Percentiles rank a stretch among this genome's conserved stretches.
Conservation (phyloP, 2,797 vertebrate genomes). For the Cossypha polioptera region DNA sequence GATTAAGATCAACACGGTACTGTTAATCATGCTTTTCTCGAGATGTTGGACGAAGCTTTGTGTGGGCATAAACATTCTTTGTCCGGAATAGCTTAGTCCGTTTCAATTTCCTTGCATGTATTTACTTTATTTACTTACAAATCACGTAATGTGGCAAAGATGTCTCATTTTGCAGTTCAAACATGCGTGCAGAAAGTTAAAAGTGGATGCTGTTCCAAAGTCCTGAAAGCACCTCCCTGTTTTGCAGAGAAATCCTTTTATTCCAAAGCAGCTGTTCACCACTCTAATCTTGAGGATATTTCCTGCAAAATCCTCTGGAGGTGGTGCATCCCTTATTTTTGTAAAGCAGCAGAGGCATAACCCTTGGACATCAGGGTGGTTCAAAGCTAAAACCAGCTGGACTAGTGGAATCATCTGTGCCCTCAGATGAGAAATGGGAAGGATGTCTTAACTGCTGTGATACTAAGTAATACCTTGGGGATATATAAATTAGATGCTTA, state of each 20-base stretch:
- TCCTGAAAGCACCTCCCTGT: not conserved
- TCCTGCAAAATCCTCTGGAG: not conserved
- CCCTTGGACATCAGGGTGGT: not conserved
- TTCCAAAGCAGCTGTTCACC: not conserved
- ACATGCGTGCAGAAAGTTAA: not conserved
- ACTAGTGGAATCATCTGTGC: not conserved
- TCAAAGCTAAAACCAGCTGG: not conserved
- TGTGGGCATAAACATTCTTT: not conserved
- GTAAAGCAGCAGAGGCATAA: not conserved
- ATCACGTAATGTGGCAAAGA: not conserved
- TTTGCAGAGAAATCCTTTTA: not conserved
- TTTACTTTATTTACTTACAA: not conserved
- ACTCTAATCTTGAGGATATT: not conserved
- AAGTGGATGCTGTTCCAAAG: not conserved
- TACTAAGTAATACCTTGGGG: not conserved
- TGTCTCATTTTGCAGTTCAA: not conserved
- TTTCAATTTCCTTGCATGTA: not conserved
- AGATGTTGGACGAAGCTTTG: not conserved
- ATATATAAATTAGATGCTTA: not conserved
- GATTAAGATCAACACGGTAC: not conserved
- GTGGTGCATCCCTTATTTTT: not conserved
- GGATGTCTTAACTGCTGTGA: not conserved
- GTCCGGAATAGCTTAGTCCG: not conserved
- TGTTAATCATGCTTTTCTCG: constrained; percentile 20
- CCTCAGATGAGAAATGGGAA: not conserved